A percentile compares a stretch with the other conserved stretches of the same genome.
Evolutionary conservation across 2,888 invertebrate species (phyloP).

Genomic region (Hartigia nigra): DNA sequence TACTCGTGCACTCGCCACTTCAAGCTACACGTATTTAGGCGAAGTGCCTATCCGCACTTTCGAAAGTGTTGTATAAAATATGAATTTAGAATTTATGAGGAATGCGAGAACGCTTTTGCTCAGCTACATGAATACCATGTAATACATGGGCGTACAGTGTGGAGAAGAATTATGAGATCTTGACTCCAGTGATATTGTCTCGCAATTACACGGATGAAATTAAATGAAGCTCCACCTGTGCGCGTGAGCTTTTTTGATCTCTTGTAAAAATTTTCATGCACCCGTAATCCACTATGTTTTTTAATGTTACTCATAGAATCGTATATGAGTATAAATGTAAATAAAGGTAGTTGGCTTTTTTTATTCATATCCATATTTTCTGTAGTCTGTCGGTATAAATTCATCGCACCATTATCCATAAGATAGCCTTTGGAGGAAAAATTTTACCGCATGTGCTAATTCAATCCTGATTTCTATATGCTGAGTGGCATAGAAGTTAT

Average conservation of each 20-base stretch:
- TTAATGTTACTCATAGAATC: too few species aligned
- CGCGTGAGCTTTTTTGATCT: not conserved
- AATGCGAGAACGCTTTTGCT: conserved; percentile 15
- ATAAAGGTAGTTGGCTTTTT: too few species aligned
- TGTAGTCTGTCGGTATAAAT: too few species aligned
- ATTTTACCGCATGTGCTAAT: too few species aligned
- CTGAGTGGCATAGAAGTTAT: too few species aligned
- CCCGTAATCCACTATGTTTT: too few species aligned
- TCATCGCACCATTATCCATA: too few species aligned
- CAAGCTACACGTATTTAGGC: not conserved
- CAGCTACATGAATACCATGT: not conserved
- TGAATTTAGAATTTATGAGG: conserved; percentile 8
- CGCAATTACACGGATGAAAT: not conserved
- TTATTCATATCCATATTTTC: too few species aligned
- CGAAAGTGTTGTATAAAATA: not conserved
- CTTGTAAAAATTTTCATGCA: not conserved
- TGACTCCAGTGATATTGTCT: not conserved
- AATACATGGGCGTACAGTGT: not conserved
- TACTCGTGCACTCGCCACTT: not conserved
- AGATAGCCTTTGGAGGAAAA: too few species aligned
- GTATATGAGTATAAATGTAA: too few species aligned
- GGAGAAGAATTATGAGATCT: conserved; percentile 8
- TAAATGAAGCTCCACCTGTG: not conserved
- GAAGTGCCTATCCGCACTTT: not conserved
- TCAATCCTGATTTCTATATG: too few species aligned